Base-by-base conservation (phyloP, 2,113 vertebrate species). In the Atherinomorus stipes region DNA sequence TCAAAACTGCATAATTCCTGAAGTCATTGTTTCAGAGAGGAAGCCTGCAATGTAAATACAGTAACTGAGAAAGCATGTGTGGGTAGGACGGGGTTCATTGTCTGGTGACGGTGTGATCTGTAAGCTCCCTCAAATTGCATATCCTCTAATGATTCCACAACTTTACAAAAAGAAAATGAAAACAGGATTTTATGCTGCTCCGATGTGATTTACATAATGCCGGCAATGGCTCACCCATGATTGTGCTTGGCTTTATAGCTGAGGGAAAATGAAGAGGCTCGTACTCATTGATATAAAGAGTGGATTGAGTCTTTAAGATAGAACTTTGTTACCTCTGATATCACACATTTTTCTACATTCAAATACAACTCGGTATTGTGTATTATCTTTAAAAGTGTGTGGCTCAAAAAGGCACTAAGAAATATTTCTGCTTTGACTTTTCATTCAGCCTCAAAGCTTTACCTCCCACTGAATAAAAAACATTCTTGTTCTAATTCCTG, bases 1-100 rank as follows among this genome's bases (percentile, higher is more conserved):
- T 87, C 78, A 84, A 85, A 90, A 90, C 81, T 66, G 80, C 89
- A 89, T 90, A 93, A 95, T 93, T 95, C 93, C 91, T 91, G 64
- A 80, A 92, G 93, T 95, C 93, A 97, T 98, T 98, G 96, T 99
- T 98, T 97, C 93, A 93, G 87, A 91, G 86, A 96, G 97, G 97
- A 99, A 99, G 94, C 71, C 77, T 64, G 88, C 94, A 95, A 95
- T 95, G 96, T 98, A 98, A 98, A 97, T 96, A 97, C 88, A 76
- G 91, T 94, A 94, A 94, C 92, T 91, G 91, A 94, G 93, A 94
- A 93, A 95, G 93, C 93, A 94, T 94, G 92, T 94, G 93, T 91
- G 70, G 73, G 64, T 87, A 85, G 85, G 57, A 25, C 28, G 0
- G 80, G 78, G 81, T 80, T 74, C 84, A 90, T 85, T 85, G 92